These are phyloP conservation scores for Hydropotes inermis DNA, from an alignment of 2,113 vertebrate genomes.

Conservation along the genomic window DNA sequence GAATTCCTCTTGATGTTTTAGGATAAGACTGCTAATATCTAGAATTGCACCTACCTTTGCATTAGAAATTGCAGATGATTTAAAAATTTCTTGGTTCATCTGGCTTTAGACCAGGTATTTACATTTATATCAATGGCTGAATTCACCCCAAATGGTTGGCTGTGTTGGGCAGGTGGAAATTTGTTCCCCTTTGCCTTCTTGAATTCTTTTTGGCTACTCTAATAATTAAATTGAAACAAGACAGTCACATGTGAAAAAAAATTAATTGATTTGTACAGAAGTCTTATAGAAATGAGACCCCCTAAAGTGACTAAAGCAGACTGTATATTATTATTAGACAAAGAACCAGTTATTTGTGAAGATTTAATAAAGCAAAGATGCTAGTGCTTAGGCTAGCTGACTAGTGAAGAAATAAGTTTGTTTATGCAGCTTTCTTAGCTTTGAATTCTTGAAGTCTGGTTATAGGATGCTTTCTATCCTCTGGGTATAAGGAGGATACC, in stretches of 20 bases:
- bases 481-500: neutral
- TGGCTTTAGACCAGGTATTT: neutral
- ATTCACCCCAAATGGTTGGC: constrained; percentile 62
- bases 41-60: neutral
- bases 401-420: neutral
- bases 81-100: constrained; percentile 11
- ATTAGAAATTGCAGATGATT: neutral
- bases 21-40: neutral
- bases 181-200: neutral
- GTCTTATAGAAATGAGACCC: neutral
- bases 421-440: neutral
- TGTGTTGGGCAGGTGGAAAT: neutral
- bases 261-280: neutral
- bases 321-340: neutral
- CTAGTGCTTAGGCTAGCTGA: neutral
- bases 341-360: neutral
- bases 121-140: constrained; percentile 33
- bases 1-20: neutral
- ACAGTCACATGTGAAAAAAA: neutral
- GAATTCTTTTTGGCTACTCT: neutral
- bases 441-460: neutral
- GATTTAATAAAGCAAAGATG: neutral
- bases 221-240: neutral
- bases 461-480: neutral
- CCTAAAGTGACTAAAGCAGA: neutral